Percentiles rank a stretch among this genome's conserved stretches.
These are phyloP conservation scores for Lasioglossum marginatum DNA, from an alignment of 2,888 invertebrate species.

Conservation along the genomic window DNA sequence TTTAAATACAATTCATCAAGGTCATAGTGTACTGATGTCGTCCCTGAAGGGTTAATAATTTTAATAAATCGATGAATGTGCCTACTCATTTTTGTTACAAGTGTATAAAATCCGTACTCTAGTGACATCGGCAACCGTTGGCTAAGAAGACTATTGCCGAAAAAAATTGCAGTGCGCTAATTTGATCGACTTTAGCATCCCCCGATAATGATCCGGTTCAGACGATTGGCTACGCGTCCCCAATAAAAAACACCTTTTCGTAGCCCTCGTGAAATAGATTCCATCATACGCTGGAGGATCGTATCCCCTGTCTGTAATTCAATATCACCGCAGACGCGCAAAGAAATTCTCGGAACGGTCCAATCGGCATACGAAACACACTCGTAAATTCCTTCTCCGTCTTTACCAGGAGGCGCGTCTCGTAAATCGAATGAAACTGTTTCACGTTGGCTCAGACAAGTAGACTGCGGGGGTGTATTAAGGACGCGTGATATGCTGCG, in stretches of 20 bases:
- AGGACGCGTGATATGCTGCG: slow-evolving; percentile 43
- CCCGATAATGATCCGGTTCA: not conserved
- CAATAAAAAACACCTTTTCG: not conserved
- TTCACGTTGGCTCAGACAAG: slow-evolving; percentile 29
- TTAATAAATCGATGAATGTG: no score
- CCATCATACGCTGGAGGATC: not conserved
- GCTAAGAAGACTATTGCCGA: not conserved
- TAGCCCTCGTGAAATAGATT: slow-evolving; percentile 22
- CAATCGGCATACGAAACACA: slow-evolving; percentile 21
- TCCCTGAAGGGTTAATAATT: no score
- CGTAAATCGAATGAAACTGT: slow-evolving; percentile 61
- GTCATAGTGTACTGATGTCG: no score
- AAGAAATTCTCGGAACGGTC: slow-evolving; percentile 25
- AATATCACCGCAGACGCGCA: slow-evolving; percentile 12
- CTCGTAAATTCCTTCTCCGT: slow-evolving; percentile 58
- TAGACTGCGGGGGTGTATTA: slow-evolving; percentile 32
- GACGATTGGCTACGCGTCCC: not conserved
- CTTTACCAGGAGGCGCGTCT: slow-evolving; percentile 52
- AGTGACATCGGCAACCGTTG: not conserved
- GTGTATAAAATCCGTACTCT: not conserved
- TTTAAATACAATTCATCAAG: no score
- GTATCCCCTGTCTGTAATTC: slow-evolving; percentile 23
- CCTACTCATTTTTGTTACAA: not conserved
- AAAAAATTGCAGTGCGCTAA: not conserved
- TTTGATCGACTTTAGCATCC: not conserved